Percentiles rank a stretch among this genome's conserved stretches.
These are phyloP conservation scores for Neosilurus hyrtlii DNA, from an alignment of 2,797 vertebrate species.

Conservation along the genomic window DNA sequence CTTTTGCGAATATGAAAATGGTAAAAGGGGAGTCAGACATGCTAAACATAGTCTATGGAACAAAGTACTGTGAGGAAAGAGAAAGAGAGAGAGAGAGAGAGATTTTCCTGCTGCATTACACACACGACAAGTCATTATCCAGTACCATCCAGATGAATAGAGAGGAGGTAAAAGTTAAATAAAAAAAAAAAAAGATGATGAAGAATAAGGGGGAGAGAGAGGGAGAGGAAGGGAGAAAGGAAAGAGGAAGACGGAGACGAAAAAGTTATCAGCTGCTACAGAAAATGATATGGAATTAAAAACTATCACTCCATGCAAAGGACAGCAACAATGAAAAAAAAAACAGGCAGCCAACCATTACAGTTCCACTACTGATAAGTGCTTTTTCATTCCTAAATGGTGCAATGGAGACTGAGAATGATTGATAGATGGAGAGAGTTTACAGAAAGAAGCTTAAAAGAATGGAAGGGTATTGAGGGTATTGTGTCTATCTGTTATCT, in stretches of 20 bases:
- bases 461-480: not conserved
- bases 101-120: slow-evolving; percentile 36
- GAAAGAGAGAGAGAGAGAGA: slow-evolving; percentile 38
- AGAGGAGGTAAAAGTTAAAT: slow-evolving; percentile 40
- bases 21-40: slow-evolving; percentile 39
- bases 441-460: not conserved
- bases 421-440: not conserved
- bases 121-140: slow-evolving; percentile 53
- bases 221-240: slow-evolving; percentile 20
- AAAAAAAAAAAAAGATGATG: slow-evolving; percentile 39
- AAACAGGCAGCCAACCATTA: slow-evolving; percentile 28
- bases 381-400: not conserved
- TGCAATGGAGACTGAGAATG: not conserved
- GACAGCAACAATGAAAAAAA: slow-evolving; percentile 26
- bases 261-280: not conserved
- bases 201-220: not conserved
- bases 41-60: slow-evolving; percentile 20
- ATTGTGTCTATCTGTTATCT: not conserved
- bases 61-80: slow-evolving; percentile 22
- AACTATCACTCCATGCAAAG: slow-evolving; percentile 22
- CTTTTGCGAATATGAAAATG: not conserved
- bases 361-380: slow-evolving; percentile 24
- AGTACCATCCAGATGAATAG: slow-evolving; percentile 39
- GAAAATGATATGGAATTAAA: slow-evolving; percentile 39
- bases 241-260: not conserved